Evolutionary conservation across 2,888 invertebrate genomes (phyloP), one percentile per base, ranked within the genome.

Genomic region (Empis livida): DNA sequence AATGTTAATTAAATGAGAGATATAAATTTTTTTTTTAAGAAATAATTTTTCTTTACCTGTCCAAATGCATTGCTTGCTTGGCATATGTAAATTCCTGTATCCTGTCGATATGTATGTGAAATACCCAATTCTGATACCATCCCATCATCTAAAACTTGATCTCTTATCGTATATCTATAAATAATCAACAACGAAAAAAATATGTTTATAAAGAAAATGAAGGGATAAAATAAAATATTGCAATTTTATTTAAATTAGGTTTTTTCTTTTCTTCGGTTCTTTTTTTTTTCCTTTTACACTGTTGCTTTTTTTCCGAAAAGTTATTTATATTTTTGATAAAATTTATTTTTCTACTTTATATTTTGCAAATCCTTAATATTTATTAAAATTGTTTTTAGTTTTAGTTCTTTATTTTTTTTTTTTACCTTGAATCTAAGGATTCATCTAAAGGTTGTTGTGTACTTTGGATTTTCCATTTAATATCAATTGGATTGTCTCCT

Each of bases 1-100:
- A n/a, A n/a, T 32, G 9, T 32, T 13, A 32, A 13, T 5, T 32
- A 5, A 32, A 32, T 32, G 32, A 32, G 9, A 8, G 32, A 32
- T 13, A 32, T 20, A 20, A 20, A 20, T 5, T 5, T 20, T 5
- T 5, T 13, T 32, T 32, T 32, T 13, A 5, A 32, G 3, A 32
- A 32, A 35, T 3, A 5, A 2, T 13, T 40, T 11, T 13, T 11
- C 13, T 62, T 61, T 71, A 87, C 89, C 85, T 85, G 83, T 10
- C 94, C 95, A 62, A 88, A 94, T 44, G 84, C 78, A 69, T 94
- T 95, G 57, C 84, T 83, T 1, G 91, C 91, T 52, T 83, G 78
- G 65, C 94, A 94, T 45, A 87, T 83, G 64, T 92, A 83, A 45
- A 86, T 80, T 10, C 91, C 92, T 1, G 92, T 89, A 70, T 94